Base-by-base conservation (phyloP, 2,113 vertebrate species). In the Cheirogaleus medius region DNA sequence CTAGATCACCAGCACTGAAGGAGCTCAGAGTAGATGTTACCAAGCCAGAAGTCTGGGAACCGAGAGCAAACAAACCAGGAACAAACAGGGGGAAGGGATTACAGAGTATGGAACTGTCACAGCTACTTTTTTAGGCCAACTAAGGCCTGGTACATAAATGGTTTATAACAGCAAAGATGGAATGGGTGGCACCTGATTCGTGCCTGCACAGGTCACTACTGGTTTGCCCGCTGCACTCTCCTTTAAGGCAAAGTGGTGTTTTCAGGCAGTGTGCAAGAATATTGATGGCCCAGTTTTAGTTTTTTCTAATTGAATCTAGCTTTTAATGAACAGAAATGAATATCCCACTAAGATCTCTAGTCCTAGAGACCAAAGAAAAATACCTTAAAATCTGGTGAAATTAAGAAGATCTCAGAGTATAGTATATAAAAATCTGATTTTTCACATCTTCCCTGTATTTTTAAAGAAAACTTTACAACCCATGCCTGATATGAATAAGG, bases 401-500 rank as follows among this genome's bases (percentile, higher is more conserved):
- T 58, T 34, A 74, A 32, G 71, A 82, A 74, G 89, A 97, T 88
- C 42, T 92, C 71, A 69, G 54, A 95, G 76, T 90, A 18, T 85
- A 71, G 60, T 37, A 73, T 1, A 1, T 42, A 97, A n/a, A 58
- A 39, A 54, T 93, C 95, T 93, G 81, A 94, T 32, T 97, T 98
- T 98, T 97, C 77, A 56, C 68, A 83, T 52, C 34, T 98, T 87
- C 85, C 20, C 10, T 84, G 1, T 17, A 49, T 47, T 4, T 98
- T 93, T 92, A 91, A 97, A 90, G 90, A 94, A 87, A 96, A 15
- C 69, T 95, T 95, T 90, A 92, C 96, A 96, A 80, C 82, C 71
- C 27, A 27, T 91, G 84, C 29, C 82, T 96, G 76, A 88, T 97
- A 91, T 95, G 97, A 98, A 95, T 98, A 98, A 97, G 12, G 8